These are phyloP conservation scores for Alitta virens DNA, from an alignment of 2,888 invertebrate genomes.

Conservation along the genomic window DNA sequence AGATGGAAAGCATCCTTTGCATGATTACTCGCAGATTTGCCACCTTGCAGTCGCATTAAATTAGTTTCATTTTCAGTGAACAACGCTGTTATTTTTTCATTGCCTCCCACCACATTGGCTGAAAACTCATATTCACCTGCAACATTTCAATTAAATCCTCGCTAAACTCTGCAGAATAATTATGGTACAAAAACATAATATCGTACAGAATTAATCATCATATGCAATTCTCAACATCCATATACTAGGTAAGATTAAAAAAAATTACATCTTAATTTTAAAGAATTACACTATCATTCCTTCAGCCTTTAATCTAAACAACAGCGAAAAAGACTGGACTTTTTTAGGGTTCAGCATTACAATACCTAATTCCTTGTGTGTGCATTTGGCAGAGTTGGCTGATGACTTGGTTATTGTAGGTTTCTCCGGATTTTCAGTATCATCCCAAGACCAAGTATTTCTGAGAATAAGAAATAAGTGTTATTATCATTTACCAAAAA, in stretches of 20 bases:
- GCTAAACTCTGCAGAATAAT: no score
- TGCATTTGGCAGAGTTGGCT: neutral
- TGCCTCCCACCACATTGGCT: conserved; percentile 7
- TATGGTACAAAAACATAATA: no score
- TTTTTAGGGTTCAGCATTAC: no score
- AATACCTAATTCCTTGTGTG: conserved; percentile 13
- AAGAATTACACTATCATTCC: no score
- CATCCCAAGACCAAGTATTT: conserved; percentile 19
- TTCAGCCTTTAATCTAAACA: no score
- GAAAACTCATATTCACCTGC: conserved; percentile 13
- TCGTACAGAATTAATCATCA: no score
- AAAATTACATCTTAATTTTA: no score
- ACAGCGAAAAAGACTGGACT: no score
- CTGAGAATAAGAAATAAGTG: conserved; percentile 6
- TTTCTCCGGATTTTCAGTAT: neutral
- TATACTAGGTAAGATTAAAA: no score
- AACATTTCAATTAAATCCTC: no score
- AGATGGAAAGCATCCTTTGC: conserved; percentile 47
- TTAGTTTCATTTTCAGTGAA: conserved; percentile 56
- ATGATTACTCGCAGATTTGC: neutral
- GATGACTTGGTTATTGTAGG: neutral
- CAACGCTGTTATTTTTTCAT: conserved; percentile 32
- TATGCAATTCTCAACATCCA: no score
- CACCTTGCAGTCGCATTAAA: neutral
- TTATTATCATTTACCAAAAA: no score